Conservation (phyloP, 2,888 invertebrate genomes). For the Caenorhabditis uteleia region DNA sequence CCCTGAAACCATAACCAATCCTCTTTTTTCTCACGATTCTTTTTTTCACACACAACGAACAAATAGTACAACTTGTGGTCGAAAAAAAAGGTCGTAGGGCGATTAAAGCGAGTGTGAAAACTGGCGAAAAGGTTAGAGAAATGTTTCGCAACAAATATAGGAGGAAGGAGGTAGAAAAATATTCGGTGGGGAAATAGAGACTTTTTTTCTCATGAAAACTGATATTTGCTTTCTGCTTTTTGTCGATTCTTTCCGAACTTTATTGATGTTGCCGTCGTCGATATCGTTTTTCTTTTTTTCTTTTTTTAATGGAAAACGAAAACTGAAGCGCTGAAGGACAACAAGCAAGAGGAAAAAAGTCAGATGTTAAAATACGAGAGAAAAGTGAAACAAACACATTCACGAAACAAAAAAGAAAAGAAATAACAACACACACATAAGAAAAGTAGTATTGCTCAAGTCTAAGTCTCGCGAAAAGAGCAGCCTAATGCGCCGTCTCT, state of each 20-base stretch:
- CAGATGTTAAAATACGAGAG: not conserved
- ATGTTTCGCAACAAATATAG: slow-evolving; percentile 1
- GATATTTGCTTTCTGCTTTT: slow-evolving; percentile 35
- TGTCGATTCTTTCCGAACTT: slow-evolving; percentile 7
- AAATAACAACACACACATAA: not conserved
- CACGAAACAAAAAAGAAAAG: not conserved
- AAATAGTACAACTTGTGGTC: slow-evolving; percentile 15
- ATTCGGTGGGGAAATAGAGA: not conserved
- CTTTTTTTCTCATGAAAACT: slow-evolving; percentile 26
- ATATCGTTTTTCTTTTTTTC: not conserved
- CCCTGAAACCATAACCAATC: slow-evolving; percentile 38
- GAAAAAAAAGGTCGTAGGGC: too few species aligned
- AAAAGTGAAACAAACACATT: slow-evolving; percentile 22
- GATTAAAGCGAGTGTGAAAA: not conserved
- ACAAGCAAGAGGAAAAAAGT: slow-evolving; percentile 8
- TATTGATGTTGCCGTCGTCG: too few species aligned
- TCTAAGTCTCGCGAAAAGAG: not conserved
- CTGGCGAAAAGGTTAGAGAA: slow-evolving; percentile 1
- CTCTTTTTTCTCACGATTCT: not conserved
- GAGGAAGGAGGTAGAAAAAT: slow-evolving; percentile 5
- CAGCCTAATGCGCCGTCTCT: slow-evolving; percentile 13
- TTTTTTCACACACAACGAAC: slow-evolving; percentile 27
- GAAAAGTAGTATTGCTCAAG: not conserved
- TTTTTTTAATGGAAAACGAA: slow-evolving; percentile 12
- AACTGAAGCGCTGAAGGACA: slow-evolving; percentile 7